phyloP scores from a whole-genome alignment of 1,140 invertebrate genomes.

The Temnothorax curvispinosus region DNA sequence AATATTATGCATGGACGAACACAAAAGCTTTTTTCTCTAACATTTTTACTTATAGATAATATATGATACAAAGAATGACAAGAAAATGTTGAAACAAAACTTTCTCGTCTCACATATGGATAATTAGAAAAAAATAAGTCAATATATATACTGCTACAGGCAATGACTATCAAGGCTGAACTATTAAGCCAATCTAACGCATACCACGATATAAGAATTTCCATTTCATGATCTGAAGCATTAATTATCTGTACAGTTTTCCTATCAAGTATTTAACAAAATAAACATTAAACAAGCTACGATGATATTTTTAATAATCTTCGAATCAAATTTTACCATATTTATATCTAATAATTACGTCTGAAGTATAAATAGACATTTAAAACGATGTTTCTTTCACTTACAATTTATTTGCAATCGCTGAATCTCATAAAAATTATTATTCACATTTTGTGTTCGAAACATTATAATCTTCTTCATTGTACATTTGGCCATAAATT shows the following conservation, averaged over 20 bases:
- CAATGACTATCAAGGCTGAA: background rate
- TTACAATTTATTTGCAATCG: background rate
- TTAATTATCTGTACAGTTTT: background rate
- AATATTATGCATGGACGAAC: background rate
- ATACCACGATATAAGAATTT: background rate
- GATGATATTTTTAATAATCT: background rate
- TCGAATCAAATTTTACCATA: background rate
- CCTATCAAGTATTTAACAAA: background rate
- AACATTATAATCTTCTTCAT: background rate
- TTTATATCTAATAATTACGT: background rate
- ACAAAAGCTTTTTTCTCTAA: background rate
- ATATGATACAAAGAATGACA: background rate
- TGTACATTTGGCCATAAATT: background rate
- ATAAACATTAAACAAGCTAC: background rate
- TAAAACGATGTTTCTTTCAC: background rate
- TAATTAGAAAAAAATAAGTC: background rate
- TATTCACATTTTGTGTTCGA: constrained; percentile 11
- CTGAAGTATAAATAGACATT: background rate
- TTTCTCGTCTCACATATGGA: background rate
- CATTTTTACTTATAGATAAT: background rate
- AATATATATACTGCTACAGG: background rate
- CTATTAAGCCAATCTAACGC: constrained; percentile 26
- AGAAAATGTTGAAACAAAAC: background rate
- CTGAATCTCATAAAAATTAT: constrained; percentile 4
- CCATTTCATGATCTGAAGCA: background rate